A percentile compares a stretch with the other conserved stretches of the same genome.
These are phyloP conservation scores for Cryptotermes secundus DNA, from an alignment of 1,140 invertebrate genomes.

Conservation along the genomic window DNA sequence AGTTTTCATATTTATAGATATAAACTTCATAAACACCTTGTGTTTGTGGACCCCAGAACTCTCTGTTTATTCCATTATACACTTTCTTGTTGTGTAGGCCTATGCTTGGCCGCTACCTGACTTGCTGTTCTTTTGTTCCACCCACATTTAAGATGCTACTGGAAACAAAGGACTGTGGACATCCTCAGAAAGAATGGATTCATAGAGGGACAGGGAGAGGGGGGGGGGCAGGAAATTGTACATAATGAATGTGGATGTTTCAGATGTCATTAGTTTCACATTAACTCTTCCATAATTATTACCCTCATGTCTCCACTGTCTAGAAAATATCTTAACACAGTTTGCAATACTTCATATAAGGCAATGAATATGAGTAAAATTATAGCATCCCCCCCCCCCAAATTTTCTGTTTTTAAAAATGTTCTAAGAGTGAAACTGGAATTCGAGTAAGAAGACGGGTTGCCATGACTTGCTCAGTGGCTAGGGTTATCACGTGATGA, in stretches of 20 bases:
- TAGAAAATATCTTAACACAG: neutral
- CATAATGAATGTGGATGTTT: neutral
- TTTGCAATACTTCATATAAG: too few relatives aligned
- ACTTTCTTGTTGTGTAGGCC: too few relatives aligned
- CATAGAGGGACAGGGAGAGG: neutral
- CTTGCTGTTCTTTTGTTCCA: neutral
- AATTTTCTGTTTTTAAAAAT: too few relatives aligned
- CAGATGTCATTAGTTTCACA: neutral
- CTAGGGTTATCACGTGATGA: too few relatives aligned
- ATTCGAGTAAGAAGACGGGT: too few relatives aligned
- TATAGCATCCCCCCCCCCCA: too few relatives aligned
- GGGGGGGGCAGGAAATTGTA: neutral
- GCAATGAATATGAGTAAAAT: neutral
- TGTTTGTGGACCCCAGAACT: too few relatives aligned
- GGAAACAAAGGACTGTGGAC: neutral
- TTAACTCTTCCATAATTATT: neutral
- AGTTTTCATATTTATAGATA: too few relatives aligned
- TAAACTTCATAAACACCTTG: too few relatives aligned
- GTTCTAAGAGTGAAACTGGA: too few relatives aligned
- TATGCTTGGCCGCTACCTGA: neutral
- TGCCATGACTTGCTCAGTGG: too few relatives aligned
- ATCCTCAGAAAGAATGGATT: neutral
- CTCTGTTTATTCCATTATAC: too few relatives aligned
- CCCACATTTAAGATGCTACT: neutral
- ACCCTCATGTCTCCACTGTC: neutral